phyloP scores from a whole-genome alignment of 2,797 vertebrate species.

The Crypturellus tataupa region DNA sequence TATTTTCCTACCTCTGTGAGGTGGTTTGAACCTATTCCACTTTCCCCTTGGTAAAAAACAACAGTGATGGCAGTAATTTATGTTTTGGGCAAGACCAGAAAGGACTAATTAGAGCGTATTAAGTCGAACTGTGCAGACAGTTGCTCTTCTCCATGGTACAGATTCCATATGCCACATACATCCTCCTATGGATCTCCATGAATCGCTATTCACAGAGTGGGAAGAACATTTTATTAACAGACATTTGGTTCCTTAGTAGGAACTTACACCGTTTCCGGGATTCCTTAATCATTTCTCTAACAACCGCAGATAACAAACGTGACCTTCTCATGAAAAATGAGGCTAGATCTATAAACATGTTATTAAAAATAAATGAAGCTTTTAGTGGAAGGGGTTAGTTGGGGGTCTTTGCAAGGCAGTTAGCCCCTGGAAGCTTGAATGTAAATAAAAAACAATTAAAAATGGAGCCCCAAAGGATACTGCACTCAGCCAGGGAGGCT shows the following conservation, averaged over 20 bases:
- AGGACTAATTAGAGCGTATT: conserved; percentile 60
- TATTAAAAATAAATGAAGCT: conserved; percentile 76
- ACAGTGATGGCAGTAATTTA: conserved; percentile 65
- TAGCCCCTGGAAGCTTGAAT: conserved; percentile 67
- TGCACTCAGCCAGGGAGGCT: conserved; percentile 26
- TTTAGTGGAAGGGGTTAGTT: conserved; percentile 74
- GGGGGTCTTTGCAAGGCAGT: conserved; percentile 68
- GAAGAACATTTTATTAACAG: conserved; percentile 17
- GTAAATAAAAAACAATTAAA: conserved; percentile 77
- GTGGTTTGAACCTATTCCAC: conserved; percentile 64
- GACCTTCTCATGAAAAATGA: conserved; percentile 71
- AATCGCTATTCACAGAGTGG: not conserved
- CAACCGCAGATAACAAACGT: conserved; percentile 64
- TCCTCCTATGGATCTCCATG: not conserved
- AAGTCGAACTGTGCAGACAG: not conserved
- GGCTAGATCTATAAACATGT: conserved; percentile 62
- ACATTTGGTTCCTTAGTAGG: conserved; percentile 39
- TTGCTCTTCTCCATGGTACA: conserved; percentile 33
- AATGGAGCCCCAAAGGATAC: conserved; percentile 41
- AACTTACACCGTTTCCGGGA: conserved; percentile 60
- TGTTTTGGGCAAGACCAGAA: conserved; percentile 44
- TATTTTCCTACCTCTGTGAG: conserved; percentile 76
- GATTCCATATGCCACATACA: not conserved
- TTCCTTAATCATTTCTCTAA: conserved; percentile 77
- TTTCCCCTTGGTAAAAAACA: conserved; percentile 69